These are phyloP conservation scores for Scomber colias DNA, from an alignment of 2,113 vertebrate genomes.

Conservation along the genomic window DNA sequence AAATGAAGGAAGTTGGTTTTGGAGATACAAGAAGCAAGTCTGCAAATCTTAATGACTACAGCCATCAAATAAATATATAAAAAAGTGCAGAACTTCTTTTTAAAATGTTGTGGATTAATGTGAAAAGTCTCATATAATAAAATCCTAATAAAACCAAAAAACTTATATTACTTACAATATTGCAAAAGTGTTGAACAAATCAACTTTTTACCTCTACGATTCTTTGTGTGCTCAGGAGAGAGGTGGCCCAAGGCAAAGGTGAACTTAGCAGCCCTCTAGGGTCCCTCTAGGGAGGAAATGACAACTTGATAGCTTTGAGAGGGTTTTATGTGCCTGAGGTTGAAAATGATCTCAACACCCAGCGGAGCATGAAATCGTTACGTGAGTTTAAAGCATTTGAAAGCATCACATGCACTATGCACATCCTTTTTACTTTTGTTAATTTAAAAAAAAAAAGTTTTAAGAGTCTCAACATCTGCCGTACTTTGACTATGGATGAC, in stretches of 20 bases:
- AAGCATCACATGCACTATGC: neutral
- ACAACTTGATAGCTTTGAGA: constrained; percentile 12
- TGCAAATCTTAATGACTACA: too few relatives aligned
- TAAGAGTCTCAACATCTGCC: neutral
- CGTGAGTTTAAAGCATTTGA: neutral
- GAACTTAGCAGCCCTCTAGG: neutral
- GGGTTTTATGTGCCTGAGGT: neutral
- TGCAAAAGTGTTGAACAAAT: neutral
- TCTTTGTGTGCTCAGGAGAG: neutral
- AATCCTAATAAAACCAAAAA: neutral
- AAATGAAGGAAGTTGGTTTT: neutral
- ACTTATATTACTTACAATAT: neutral
- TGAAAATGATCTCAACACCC: neutral
- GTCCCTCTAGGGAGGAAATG: neutral
- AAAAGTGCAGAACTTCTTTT: neutral
- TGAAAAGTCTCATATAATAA: neutral
- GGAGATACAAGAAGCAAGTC: too few relatives aligned
- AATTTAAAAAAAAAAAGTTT: too few relatives aligned
- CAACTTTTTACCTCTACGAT: neutral
- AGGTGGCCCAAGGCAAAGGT: constrained; percentile 2
- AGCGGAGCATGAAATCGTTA: neutral
- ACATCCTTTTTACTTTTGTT: too few relatives aligned
- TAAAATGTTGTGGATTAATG: neutral
- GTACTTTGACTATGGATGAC: neutral
- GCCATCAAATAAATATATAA: neutral